Evolutionary conservation across 2,113 vertebrate species (phyloP), one percentile per base, ranked within the genome.

Genomic region (Takifugu flavidus): DNA sequence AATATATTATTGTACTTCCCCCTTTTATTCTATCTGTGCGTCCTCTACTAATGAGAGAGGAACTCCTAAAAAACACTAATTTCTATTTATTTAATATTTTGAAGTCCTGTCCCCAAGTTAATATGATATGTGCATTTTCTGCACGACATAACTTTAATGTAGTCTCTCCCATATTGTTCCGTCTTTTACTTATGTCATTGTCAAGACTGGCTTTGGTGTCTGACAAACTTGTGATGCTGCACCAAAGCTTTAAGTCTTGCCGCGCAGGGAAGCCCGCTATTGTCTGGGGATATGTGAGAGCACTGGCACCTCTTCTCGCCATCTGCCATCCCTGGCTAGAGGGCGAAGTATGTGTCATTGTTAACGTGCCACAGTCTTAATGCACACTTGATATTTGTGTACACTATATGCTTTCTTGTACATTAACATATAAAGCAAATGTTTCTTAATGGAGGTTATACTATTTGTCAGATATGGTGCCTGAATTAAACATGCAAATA

Each of bases 241-340:
- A 55, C 75, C 39, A 59, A n/a, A 60, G 66, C 59, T 74, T 76
- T 64, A 73, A 77, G 68, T 81, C 69, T 70, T 57, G 27, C 58
- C 34, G 77, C 77, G 65, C 25, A 50, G 76, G 71, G 82, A 82
- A 77, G 63, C 65, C 70, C 13, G 74, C 83, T 78, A 82, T 87
- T 88, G 87, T 89, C 81, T 83, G 59, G 73, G 77, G 75, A 80
- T 79, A 67, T 82, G 79, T 72, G 81, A 76, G 77, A 78, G 80
- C 63, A 75, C 77, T 88, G 89, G 88, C 89, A 83, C 58, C 26
- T 42, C 79, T 82, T 86, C 83, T 79, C 82, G 85, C 91, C 90
- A 91, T 91, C 91, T 92, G 91, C 87, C 83, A 88, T 77, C 67
- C 78, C 81, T 89, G 86, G 86, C 86, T 85, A 61, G 44, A 66